phyloP scores from a whole-genome alignment of 2,888 invertebrate species.

The Euzetes globulus region DNA sequence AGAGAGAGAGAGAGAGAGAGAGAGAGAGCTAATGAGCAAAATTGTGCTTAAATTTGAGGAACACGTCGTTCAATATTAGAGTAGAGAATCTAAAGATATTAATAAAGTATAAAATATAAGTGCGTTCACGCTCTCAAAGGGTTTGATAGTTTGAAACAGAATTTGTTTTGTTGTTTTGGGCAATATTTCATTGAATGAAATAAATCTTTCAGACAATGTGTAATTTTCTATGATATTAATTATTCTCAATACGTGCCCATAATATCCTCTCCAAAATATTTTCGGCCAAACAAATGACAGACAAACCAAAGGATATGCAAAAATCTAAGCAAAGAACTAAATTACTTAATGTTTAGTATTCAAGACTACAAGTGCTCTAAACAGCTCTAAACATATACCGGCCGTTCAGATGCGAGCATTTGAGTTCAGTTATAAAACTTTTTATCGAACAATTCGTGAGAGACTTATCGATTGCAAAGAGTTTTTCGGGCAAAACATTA shows the following conservation, averaged over 20 bases:
- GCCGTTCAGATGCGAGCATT: too few species aligned
- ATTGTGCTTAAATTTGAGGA: constrained; percentile 11
- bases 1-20: constrained; percentile 4
- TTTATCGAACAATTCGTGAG: not conserved
- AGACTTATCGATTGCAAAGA: constrained; percentile 4
- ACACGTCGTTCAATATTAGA: not conserved
- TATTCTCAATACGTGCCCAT: constrained; percentile 18
- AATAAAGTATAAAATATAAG: not conserved
- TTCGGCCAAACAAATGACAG: not conserved
- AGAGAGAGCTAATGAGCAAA: not conserved
- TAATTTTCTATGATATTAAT: constrained; percentile 19
- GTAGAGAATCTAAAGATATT: not conserved
- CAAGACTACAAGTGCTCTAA: not conserved
- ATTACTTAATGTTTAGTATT: not conserved
- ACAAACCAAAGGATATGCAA: not conserved
- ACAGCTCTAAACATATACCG: not conserved
- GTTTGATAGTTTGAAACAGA: not conserved
- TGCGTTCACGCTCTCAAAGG: not conserved
- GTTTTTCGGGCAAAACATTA: constrained; percentile 1
- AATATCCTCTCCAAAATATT: not conserved
- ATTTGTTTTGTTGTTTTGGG: not conserved
- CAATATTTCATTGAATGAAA: constrained; percentile 9
- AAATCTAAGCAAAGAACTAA: not conserved
- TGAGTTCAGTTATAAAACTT: not conserved
- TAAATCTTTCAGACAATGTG: constrained; percentile 19